Percentiles rank a stretch among this genome's conserved stretches.
Evolutionary conservation across 2,113 vertebrate species (phyloP).

Genomic region (Phalacrocorax pelagicus): DNA sequence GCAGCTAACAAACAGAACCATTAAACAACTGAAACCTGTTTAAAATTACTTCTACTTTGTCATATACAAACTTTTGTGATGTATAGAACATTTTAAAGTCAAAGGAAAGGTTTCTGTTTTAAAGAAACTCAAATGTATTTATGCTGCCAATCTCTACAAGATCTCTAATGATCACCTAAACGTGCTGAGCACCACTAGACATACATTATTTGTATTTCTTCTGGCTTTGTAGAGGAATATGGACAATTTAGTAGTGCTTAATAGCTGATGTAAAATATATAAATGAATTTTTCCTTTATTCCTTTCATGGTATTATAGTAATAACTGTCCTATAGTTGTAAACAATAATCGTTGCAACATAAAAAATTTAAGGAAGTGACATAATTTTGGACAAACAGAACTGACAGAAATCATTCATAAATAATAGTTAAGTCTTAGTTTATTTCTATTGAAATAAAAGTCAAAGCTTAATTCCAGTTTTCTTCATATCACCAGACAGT

Average conservation of each 20-base stretch:
- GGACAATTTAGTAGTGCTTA: neutral
- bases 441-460: neutral
- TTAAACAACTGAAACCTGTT: neutral
- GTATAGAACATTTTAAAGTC: neutral
- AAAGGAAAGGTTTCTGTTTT: neutral
- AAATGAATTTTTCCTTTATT: neutral
- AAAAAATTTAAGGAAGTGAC: neutral
- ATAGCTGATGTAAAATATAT: neutral
- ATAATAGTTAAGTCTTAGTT: neutral
- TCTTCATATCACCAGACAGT: neutral
- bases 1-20: neutral
- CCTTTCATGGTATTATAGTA: neutral
- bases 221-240: neutral
- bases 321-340: neutral
- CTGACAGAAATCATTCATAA: neutral
- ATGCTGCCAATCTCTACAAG: neutral
- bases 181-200: neutral
- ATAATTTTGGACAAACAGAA: neutral
- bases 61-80: neutral
- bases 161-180: neutral
- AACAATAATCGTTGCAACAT: neutral
- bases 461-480: neutral
- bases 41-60: neutral
- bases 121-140: neutral
- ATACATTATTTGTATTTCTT: neutral